phyloP scores from a whole-genome alignment of 2,797 vertebrate species.

The Caiman crocodilus region DNA sequence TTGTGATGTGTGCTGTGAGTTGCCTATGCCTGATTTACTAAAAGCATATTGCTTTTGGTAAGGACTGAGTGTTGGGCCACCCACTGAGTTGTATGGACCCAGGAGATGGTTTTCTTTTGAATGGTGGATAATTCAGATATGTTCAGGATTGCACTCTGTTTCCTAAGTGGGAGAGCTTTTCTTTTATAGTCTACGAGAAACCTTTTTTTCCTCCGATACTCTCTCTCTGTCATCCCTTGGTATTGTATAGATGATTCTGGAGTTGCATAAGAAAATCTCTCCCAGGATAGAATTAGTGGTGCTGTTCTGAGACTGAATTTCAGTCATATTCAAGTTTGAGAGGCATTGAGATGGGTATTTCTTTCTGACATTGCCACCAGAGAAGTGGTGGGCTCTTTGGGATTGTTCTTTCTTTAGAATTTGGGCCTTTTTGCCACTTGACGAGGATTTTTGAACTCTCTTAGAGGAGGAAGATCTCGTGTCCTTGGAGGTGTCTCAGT shows the following conservation, averaged over 20 bases:
- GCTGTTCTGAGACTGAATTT: neutral
- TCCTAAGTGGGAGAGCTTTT: no score
- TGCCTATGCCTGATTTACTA: neutral
- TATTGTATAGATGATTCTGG: neutral
- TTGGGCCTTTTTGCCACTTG: no score
- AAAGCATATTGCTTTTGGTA: neutral
- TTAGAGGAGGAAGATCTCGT: no score
- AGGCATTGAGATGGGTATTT: no score
- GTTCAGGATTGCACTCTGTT: neutral
- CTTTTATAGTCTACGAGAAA: neutral
- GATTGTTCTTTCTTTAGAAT: no score
- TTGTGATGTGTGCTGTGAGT: neutral
- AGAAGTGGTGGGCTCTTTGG: no score
- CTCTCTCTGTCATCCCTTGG: neutral
- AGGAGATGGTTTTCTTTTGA: fast-evolving
- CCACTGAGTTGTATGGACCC: neutral
- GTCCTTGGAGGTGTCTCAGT: no score
- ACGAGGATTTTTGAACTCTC: no score
- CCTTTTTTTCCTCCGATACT: neutral
- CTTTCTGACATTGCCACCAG: no score
- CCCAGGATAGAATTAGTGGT: neutral
- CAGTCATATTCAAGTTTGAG: fast-evolving
- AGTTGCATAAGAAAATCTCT: neutral
- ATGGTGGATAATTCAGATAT: neutral
- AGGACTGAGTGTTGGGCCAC: neutral